Evolutionary conservation across 2,888 invertebrate genomes (phyloP).

Genomic region (Tenthredo scrophulariae): DNA sequence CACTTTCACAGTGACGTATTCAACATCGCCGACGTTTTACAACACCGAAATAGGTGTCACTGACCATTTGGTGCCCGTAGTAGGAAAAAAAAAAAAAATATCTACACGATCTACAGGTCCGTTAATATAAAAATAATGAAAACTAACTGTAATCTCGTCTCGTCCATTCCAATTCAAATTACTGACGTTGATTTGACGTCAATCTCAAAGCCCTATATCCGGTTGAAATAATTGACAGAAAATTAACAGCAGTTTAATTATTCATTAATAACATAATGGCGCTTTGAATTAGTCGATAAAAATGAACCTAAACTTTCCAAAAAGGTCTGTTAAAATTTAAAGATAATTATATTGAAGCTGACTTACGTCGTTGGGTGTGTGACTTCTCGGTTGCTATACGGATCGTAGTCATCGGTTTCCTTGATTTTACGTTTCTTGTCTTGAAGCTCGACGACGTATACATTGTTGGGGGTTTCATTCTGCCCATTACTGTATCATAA

Average conservation of each 20-base stretch:
- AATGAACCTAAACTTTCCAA: background rate
- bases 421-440: constrained; percentile 76
- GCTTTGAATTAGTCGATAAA: background rate
- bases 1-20: background rate
- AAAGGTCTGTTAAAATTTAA: background rate
- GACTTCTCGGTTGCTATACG: constrained; percentile 84
- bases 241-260: background rate
- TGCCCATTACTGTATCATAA: constrained; percentile 62
- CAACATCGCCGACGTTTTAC: background rate
- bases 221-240: background rate
- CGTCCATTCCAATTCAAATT: background rate
- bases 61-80: background rate
- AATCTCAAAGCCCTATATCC: background rate
- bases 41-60: constrained; percentile 1
- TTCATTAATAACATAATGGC: background rate
- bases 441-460: constrained; percentile 79
- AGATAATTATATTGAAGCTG: background rate
- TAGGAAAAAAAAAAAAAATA: background rate
- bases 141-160: background rate
- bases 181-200: background rate
- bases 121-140: background rate
- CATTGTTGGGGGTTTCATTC: constrained; percentile 64
- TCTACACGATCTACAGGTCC: background rate
- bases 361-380: constrained; percentile 89
- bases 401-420: constrained; percentile 83